These are phyloP conservation scores for Sphyrna mokarran DNA, from an alignment of 2,113 vertebrate species.

Conservation along the genomic window DNA sequence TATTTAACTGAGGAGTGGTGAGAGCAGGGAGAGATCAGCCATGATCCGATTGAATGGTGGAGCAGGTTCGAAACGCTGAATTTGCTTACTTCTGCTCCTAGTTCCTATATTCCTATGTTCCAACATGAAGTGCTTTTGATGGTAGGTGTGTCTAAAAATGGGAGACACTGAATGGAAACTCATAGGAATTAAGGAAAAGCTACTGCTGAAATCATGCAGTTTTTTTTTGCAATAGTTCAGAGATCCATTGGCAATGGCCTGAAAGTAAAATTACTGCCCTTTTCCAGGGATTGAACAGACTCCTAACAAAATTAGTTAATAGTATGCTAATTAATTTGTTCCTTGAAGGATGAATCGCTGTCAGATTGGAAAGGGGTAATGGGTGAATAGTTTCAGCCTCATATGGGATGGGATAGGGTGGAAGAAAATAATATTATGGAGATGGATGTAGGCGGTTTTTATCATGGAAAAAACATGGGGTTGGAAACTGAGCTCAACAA, in stretches of 20 bases:
- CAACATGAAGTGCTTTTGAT: not conserved
- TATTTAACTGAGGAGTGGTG: not conserved
- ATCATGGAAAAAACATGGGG: not conserved
- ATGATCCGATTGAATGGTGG: too few relatives aligned
- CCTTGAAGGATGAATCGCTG: not conserved
- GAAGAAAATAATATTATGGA: not conserved
- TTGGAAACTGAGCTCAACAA: not conserved
- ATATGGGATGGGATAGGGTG: not conserved
- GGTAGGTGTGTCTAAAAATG: not conserved
- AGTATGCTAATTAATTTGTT: not conserved
- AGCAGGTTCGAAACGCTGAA: too few relatives aligned
- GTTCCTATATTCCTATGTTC: too few relatives aligned
- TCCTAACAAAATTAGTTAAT: not conserved
- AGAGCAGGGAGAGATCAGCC: too few relatives aligned
- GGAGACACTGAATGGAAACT: not conserved
- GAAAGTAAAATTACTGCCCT: not conserved
- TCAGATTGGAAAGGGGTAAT: not conserved
- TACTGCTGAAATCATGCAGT: not conserved
- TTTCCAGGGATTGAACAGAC: not conserved
- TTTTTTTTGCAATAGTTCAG: not conserved
- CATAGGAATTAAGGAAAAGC: not conserved
- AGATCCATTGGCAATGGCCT: not conserved
- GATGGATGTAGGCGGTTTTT: not conserved
- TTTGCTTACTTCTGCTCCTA: too few relatives aligned
- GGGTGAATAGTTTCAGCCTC: not conserved